Percentiles rank a stretch among this genome's conserved stretches.
Conservation (phyloP, 2,113 vertebrate genomes). For the Sceloporus tristichus region DNA sequence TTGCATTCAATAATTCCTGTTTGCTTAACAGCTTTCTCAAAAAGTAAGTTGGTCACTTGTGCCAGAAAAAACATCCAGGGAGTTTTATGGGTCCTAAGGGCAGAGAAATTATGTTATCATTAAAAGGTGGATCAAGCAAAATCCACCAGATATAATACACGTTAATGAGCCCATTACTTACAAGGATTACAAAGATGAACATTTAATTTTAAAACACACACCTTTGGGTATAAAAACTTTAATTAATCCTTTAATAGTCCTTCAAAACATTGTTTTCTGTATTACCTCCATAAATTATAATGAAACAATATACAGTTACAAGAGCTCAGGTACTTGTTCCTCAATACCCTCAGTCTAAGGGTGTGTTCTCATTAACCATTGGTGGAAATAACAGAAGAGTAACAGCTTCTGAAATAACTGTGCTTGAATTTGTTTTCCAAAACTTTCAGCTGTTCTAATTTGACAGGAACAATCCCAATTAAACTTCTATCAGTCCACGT, state of each 20-base stretch:
- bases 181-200: conserved; percentile 3
- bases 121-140: conserved; percentile 58
- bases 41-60: conserved; percentile 41
- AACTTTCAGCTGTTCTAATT: too few relatives aligned
- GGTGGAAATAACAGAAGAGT: neutral
- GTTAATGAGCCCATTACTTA: neutral
- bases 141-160: conserved; percentile 29
- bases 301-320: neutral
- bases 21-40: conserved; percentile 57
- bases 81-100: conserved; percentile 56
- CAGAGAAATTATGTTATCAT: conserved; percentile 62
- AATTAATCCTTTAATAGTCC: conserved; percentile 21
- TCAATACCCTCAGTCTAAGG: neutral
- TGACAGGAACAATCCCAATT: too few relatives aligned
- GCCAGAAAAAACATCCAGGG: conserved; percentile 64
- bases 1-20: conserved; percentile 31
- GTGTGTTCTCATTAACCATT: neutral
- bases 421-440: neutral
- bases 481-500: too few relatives aligned
- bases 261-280: conserved; percentile 11
- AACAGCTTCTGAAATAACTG: neutral
- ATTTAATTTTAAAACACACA: conserved; percentile 23
- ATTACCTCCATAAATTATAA: neutral
- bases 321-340: neutral
- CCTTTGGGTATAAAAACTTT: conserved; percentile 18